These are phyloP conservation scores for Acrobasis consociella DNA, from an alignment of 2,888 invertebrate species.

Conservation along the genomic window DNA sequence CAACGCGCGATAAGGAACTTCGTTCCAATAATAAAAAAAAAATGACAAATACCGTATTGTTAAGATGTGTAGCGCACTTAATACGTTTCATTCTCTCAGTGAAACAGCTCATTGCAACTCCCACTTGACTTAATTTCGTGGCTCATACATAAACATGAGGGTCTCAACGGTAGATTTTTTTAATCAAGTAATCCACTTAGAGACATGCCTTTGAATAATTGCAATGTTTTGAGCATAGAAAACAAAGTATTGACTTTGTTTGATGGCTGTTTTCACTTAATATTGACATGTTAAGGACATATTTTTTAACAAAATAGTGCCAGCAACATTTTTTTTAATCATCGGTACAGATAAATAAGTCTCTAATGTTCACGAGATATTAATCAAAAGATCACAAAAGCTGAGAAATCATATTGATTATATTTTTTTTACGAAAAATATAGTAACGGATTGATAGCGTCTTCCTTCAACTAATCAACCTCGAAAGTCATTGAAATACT, in stretches of 20 bases:
- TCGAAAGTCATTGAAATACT: too few relatives aligned
- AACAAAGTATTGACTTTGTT: background rate
- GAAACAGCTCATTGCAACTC: background rate
- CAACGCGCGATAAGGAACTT: too few relatives aligned
- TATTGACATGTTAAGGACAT: background rate
- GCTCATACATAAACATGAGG: constrained; percentile 9
- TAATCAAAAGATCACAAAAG: too few relatives aligned
- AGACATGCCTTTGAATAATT: constrained; percentile 6
- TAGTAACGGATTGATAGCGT: too few relatives aligned
- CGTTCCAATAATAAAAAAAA: too few relatives aligned
- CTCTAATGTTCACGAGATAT: too few relatives aligned
- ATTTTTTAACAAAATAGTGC: background rate
- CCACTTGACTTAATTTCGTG: background rate
- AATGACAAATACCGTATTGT: background rate
- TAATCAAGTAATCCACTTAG: constrained; percentile 8
- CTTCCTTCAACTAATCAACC: too few relatives aligned
- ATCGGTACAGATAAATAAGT: too few relatives aligned
- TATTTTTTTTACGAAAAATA: too few relatives aligned
- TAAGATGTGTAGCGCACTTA: background rate
- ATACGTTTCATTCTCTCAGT: background rate
- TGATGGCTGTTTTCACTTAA: background rate
- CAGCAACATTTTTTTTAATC: too few relatives aligned
- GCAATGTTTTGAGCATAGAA: background rate
- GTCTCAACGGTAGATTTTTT: background rate
- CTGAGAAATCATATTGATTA: too few relatives aligned